Percentiles rank a stretch among this genome's conserved stretches.
phyloP scores from a whole-genome alignment of 2,797 vertebrate genomes.

The Spinus olivaceus region DNA sequence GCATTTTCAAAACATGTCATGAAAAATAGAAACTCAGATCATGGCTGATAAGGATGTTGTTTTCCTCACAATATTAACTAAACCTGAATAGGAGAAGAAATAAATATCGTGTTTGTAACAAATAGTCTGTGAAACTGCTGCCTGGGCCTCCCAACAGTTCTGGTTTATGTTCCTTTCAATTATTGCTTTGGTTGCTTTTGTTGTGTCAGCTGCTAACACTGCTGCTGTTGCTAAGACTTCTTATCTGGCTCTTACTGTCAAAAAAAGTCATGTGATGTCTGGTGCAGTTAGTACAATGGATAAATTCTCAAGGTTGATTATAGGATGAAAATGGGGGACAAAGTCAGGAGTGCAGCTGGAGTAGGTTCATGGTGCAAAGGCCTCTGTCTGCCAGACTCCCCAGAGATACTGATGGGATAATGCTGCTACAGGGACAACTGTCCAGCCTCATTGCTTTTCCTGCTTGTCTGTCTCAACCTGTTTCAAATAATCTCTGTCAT shows the following conservation, averaged over 20 bases:
- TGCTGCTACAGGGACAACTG: neutral
- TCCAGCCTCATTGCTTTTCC: neutral
- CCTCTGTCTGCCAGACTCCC: neutral
- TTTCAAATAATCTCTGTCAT: neutral
- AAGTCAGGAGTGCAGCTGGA: neutral
- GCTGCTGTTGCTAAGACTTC: constrained; percentile 23
- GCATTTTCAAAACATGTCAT: neutral
- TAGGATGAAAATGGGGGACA: neutral
- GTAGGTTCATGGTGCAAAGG: neutral
- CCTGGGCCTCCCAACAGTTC: neutral
- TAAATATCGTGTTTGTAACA: neutral
- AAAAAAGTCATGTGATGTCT: neutral
- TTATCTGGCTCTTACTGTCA: neutral
- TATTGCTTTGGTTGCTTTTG: neutral
- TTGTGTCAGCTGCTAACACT: neutral
- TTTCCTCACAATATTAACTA: neutral
- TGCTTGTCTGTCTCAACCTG: neutral
- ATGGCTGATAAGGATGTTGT: neutral
- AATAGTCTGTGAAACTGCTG: neutral
- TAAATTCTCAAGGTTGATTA: neutral
- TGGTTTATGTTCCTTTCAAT: neutral
- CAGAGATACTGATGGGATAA: neutral
- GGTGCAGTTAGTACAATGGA: neutral
- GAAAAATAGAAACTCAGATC: neutral
- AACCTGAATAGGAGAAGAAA: neutral